Conservation (phyloP, 2,888 invertebrate species). For the Yponomeuta malinellus region DNA sequence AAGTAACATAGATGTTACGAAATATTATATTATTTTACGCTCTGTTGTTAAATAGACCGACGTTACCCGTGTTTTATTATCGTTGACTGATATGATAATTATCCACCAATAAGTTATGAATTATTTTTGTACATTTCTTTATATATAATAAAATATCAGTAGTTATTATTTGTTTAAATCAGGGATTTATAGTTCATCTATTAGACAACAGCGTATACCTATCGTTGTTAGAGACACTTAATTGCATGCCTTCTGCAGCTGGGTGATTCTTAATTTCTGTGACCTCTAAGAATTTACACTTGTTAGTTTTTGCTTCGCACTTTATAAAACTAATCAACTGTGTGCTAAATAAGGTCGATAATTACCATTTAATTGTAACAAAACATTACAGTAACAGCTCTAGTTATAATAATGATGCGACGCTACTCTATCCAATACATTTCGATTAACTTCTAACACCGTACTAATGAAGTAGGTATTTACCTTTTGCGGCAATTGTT, state of each 20-base stretch:
- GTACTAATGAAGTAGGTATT: background rate
- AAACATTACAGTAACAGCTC: constrained; percentile 13
- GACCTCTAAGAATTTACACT: constrained; percentile 24
- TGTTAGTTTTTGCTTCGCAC: constrained; percentile 22
- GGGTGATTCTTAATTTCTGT: constrained; percentile 2
- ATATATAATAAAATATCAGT: background rate
- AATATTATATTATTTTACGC: background rate
- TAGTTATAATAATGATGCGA: constrained; percentile 11
- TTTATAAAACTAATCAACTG: constrained; percentile 27
- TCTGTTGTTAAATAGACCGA: background rate
- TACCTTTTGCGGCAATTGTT: constrained; percentile 5
- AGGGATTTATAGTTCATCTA: too few species aligned
- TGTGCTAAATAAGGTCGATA: constrained; percentile 23
- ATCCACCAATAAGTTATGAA: background rate
- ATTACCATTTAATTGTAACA: constrained; percentile 21
- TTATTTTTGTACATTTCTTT: background rate
- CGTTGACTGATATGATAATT: background rate
- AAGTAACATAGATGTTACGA: background rate
- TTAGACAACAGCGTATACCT: too few species aligned
- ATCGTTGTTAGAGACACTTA: background rate
- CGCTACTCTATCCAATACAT: background rate
- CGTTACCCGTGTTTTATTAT: background rate
- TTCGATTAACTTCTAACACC: constrained; percentile 3
- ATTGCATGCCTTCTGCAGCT: background rate
- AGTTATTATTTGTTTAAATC: too few species aligned